Evolutionary conservation across 2,113 vertebrate genomes (phyloP).

Genomic region (Euleptes europaea): DNA sequence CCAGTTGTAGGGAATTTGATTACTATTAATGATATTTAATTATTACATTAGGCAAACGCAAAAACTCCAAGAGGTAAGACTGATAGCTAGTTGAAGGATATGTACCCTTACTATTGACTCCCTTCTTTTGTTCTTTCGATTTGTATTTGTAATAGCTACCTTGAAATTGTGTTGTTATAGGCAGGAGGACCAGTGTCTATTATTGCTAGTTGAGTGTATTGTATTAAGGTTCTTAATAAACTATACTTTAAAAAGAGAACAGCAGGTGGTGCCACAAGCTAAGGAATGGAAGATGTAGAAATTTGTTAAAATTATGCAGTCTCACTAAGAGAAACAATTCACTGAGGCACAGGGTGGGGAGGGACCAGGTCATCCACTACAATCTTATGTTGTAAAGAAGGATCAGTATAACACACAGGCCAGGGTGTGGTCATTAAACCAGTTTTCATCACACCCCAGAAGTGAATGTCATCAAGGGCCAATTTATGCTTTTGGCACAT

Average conservation of each 20-base stretch:
- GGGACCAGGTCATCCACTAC: too few species aligned
- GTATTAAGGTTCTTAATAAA: neutral
- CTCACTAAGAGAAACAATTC: too few species aligned
- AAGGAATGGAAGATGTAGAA: neutral
- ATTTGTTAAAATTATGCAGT: neutral
- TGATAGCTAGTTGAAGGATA: neutral
- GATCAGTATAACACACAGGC: too few species aligned
- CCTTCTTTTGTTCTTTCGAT: neutral
- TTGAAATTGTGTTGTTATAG: neutral
- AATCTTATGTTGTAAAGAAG: neutral
- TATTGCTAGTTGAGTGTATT: neutral
- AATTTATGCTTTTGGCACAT: neutral
- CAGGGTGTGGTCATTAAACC: neutral
- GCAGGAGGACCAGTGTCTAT: neutral
- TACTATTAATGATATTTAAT: too few species aligned
- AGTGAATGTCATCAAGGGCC: neutral
- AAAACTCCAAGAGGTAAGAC: neutral
- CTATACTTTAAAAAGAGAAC: neutral
- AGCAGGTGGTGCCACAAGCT: conserved; percentile 59
- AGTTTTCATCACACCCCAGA: neutral
- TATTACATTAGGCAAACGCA: neutral
- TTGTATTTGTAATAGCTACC: neutral
- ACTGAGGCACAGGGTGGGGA: too few species aligned
- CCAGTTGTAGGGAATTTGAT: neutral
- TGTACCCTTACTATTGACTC: neutral